Percentiles rank a stretch among this genome's conserved stretches.
Evolutionary conservation across 2,113 vertebrate genomes (phyloP).

Genomic region (Onychostruthus taczanowskii): DNA sequence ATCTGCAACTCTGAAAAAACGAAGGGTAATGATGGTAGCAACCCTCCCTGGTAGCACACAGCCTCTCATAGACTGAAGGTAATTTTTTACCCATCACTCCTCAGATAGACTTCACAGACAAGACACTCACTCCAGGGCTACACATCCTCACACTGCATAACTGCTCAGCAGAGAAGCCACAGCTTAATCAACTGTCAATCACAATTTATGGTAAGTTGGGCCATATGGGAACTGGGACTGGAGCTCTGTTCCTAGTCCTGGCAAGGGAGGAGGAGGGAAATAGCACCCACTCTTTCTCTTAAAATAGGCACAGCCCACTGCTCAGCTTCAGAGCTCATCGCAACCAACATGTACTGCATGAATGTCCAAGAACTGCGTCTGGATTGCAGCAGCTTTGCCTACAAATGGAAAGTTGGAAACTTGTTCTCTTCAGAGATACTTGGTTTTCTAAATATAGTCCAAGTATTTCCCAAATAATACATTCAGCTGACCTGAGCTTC

Average conservation of each 20-base stretch:
- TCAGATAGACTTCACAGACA: not conserved
- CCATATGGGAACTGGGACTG: not conserved
- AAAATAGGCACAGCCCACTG: conserved; percentile 29
- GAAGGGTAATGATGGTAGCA: not conserved
- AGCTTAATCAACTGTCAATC: not conserved
- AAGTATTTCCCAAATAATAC: not conserved
- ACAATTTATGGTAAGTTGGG: not conserved
- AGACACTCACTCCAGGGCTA: not conserved
- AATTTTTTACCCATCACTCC: not conserved
- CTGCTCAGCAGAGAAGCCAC: not conserved
- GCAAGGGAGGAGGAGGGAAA: conserved; percentile 3
- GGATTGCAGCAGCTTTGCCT: not conserved
- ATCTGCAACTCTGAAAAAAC: not conserved
- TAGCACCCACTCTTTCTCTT: conserved; percentile 13
- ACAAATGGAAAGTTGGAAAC: not conserved
- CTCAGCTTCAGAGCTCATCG: not conserved
- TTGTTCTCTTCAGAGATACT: not conserved
- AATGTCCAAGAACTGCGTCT: not conserved
- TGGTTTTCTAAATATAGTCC: not conserved
- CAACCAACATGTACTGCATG: not conserved
- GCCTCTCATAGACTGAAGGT: not conserved
- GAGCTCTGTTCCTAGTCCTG: conserved; percentile 2
- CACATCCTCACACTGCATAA: not conserved
- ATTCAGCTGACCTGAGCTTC: not conserved
- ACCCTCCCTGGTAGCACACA: not conserved